Conservation (phyloP, 1,140 invertebrate genomes). For the Spodoptera frugiperda region DNA sequence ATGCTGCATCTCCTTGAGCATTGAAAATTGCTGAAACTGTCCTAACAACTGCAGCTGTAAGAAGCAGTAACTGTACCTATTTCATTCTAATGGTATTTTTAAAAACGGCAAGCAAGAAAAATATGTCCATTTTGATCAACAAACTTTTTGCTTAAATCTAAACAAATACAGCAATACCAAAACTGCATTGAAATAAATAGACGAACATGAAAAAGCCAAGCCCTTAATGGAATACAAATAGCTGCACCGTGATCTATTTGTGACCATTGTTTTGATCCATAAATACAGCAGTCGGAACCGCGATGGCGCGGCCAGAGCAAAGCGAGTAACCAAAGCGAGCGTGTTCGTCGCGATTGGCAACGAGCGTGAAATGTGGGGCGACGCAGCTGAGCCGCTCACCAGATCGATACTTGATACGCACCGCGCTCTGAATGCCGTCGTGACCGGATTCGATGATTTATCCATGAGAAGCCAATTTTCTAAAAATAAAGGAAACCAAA, state of each 20-base stretch:
- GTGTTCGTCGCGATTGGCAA: conserved; percentile 63
- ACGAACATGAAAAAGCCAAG: conserved; percentile 50
- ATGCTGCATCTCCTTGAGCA: too few species aligned
- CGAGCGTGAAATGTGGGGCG: conserved; percentile 79
- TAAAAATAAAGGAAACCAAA: conserved; percentile 46
- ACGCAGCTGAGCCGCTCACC: conserved; percentile 72
- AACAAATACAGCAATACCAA: neutral
- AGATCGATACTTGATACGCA: conserved; percentile 81
- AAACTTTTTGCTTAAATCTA: neutral
- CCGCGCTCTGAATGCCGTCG: conserved; percentile 73
- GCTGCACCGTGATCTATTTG: conserved; percentile 51
- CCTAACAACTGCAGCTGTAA: too few species aligned
- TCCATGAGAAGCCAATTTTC: conserved; percentile 47
- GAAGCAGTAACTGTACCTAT: too few species aligned
- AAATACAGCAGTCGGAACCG: conserved; percentile 49
- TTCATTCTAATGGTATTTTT: too few species aligned
- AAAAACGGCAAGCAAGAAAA: neutral
- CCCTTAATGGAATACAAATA: conserved; percentile 53
- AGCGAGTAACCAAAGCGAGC: conserved; percentile 55
- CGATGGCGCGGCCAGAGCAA: conserved; percentile 43
- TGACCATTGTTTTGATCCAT: conserved; percentile 61
- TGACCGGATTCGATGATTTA: conserved; percentile 66
- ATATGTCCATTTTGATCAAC: neutral
- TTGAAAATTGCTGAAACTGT: too few species aligned
- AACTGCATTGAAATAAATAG: conserved; percentile 22